Evolutionary conservation across 2,797 vertebrate species (phyloP).

Genomic region (Cryptoblepharus egeriae): DNA sequence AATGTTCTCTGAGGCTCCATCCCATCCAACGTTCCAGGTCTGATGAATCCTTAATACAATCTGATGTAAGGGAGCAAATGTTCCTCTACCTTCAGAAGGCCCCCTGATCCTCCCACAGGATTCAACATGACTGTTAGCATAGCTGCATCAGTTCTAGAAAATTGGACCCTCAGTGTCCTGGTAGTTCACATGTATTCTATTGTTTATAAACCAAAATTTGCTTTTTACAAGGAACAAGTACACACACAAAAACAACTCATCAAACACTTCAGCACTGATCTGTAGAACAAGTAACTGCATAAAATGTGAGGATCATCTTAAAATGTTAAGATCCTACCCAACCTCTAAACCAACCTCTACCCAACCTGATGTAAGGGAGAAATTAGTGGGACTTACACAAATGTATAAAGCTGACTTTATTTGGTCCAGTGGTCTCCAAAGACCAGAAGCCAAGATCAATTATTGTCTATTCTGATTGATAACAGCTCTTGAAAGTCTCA

Average conservation of each 20-base stretch:
- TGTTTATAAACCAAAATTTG: neutral
- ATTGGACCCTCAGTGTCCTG: neutral
- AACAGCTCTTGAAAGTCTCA: no score
- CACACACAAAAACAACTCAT: neutral
- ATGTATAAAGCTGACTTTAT: no score
- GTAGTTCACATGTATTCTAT: neutral
- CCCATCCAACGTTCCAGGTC: no score
- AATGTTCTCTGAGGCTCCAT: neutral
- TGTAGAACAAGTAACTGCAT: neutral
- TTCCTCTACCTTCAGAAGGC: no score
- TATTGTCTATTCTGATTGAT: no score
- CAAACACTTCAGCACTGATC: neutral
- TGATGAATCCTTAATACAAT: no score
- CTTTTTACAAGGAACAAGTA: accelerated
- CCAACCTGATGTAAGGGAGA: neutral
- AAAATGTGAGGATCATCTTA: neutral
- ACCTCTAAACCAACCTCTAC: neutral
- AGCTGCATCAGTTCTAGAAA: no score
- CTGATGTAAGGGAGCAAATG: no score
- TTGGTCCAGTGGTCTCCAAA: no score
- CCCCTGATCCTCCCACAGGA: no score
- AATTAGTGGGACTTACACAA: neutral
- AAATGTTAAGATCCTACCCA: neutral
- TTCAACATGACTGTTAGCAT: no score
- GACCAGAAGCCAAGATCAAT: no score